phyloP scores from a whole-genome alignment of 2,888 invertebrate species.

The Yponomeuta sedellus region DNA sequence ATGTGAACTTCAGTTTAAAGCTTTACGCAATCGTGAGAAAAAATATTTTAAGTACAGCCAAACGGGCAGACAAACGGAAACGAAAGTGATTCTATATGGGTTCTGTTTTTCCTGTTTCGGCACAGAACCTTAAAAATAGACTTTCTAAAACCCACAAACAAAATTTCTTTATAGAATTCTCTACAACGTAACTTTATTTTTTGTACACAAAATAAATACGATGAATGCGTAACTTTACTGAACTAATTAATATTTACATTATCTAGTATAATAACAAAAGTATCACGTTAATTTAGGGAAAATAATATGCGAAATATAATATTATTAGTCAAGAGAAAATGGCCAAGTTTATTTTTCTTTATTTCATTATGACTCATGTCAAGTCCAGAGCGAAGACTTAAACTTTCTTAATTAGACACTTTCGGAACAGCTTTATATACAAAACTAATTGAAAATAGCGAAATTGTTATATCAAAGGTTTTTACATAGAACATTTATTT shows the following conservation, averaged over 20 bases:
- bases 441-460: no score
- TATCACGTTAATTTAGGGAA: not conserved
- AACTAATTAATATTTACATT: not conserved
- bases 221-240: not conserved
- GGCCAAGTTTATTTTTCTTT: not conserved
- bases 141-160: not conserved
- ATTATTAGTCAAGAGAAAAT: not conserved
- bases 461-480: no score
- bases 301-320: not conserved
- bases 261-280: not conserved
- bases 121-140: no score
- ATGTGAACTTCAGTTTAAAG: no score
- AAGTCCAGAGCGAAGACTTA: not conserved
- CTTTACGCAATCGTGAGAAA: no score
- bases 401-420: not conserved
- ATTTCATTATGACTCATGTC: not conserved
- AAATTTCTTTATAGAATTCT: conserved; percentile 16
- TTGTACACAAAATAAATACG: conserved; percentile 18
- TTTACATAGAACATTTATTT: no score
- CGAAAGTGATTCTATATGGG: no score
- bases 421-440: not conserved
- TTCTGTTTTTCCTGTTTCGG: no score
- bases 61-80: no score
- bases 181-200: not conserved
- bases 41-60: no score